A percentile compares a stretch with the other conserved stretches of the same genome.
Evolutionary conservation across 2,888 invertebrate species (phyloP).

Genomic region (Callosobruchus maculatus): DNA sequence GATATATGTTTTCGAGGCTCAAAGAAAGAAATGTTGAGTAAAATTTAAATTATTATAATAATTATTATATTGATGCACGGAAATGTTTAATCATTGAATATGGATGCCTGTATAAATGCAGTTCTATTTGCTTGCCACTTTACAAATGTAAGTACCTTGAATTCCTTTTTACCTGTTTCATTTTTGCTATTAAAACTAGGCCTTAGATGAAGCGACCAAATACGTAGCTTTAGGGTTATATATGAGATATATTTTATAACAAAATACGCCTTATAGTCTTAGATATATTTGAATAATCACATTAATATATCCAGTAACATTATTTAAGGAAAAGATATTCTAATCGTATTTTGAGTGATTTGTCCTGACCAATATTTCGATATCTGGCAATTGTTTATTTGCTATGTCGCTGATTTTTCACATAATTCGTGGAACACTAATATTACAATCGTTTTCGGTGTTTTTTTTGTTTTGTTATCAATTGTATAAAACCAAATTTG

Average conservation of each 20-base stretch:
- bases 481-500: too few species aligned
- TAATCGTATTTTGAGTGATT: slow-evolving; percentile 25
- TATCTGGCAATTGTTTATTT: slow-evolving; percentile 1
- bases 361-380: slow-evolving; percentile 30
- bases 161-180: slow-evolving; percentile 9
- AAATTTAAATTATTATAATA: too few species aligned
- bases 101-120: neutral
- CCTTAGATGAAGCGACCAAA: slow-evolving; percentile 42
- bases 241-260: slow-evolving; percentile 32
- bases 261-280: slow-evolving; percentile 45
- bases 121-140: neutral
- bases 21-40: too few species aligned
- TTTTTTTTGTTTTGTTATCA: slow-evolving; percentile 5
- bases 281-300: slow-evolving; percentile 25
- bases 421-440: neutral
- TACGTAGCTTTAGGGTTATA: slow-evolving; percentile 19
- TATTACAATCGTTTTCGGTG: too few species aligned
- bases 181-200: slow-evolving; percentile 24
- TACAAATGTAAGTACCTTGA: neutral
- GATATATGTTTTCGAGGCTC: too few species aligned
- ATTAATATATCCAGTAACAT: slow-evolving; percentile 28
- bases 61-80: too few species aligned
- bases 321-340: slow-evolving; percentile 31
- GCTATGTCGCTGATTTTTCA: neutral
- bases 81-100: too few species aligned